These are phyloP conservation scores for Rhabditoides inermis DNA, from an alignment of 2,888 invertebrate species.

Conservation along the genomic window DNA sequence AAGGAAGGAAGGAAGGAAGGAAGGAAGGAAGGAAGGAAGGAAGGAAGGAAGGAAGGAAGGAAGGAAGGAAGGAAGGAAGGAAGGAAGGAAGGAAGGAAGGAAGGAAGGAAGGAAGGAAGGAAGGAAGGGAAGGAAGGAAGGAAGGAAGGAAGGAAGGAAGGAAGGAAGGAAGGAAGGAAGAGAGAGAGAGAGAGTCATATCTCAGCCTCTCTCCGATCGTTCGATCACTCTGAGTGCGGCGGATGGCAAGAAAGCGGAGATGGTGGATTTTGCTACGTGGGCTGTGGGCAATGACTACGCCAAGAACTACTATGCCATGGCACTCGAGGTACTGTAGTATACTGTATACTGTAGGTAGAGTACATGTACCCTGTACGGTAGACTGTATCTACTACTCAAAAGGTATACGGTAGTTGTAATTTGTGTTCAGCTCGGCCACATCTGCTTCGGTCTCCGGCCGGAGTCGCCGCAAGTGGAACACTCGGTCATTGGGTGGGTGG, in stretches of 20 bases:
- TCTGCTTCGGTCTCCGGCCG: conserved; percentile 40
- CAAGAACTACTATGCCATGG: conserved; percentile 22
- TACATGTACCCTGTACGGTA: neutral
- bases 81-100: no score
- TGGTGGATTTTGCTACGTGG: conserved; percentile 38
- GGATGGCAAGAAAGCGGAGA: conserved; percentile 16
- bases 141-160: no score
- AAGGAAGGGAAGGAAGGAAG: no score
- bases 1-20: no score
- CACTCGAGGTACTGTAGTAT: conserved; percentile 9
- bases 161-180: no score
- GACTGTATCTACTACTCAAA: no score
- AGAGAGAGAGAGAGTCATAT: no score
- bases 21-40: no score
- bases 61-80: no score
- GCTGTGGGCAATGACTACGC: conserved; percentile 24
- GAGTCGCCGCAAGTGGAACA: conserved; percentile 19
- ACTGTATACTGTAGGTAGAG: neutral
- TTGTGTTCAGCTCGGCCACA: conserved; percentile 35
- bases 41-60: no score
- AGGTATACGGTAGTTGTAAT: no score
- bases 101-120: no score
- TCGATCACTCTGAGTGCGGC: conserved; percentile 14
- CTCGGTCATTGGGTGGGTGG: conserved; percentile 23
- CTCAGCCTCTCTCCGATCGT: conserved; percentile 11